Base-by-base conservation (phyloP, 2,888 invertebrate species). In the Nineta flava region DNA sequence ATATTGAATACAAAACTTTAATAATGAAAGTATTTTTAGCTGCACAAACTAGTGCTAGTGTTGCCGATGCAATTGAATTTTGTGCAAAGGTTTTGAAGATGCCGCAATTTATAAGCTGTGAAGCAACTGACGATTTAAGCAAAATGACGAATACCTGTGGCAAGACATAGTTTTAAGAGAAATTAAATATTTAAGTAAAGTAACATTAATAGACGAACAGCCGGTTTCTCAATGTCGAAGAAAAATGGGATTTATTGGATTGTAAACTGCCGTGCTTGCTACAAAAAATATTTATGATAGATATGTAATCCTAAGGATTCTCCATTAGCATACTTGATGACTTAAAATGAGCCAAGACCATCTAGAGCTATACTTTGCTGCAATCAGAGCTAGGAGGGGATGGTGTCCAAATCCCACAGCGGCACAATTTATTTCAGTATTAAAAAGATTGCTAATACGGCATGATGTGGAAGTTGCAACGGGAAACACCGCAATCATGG, bases 41-140 rank as follows among this genome's bases (percentile, higher is more conserved):
- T 10, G 54, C 47, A 4, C 55, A 54, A 51, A 47, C 51, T 1
- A 56, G 54, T 40, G 21, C 12, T 5, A 52, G 53, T 41, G 53
- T 53, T 3, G 52, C 54, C 3, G 52, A 52, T 47, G 50, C 53
- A 16, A 46, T 55, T 1, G 16, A 48, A 9, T 52, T 45, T 49
- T 52, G 50, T 13, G 12, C 21, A n/a, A 9, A 49, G 38, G 26
- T 45, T 21, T 17, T 42, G 2, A 31, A 48, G n/a, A 10, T 47
- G 2, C 9, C 15, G 15, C 15, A 47, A n/a, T 57, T 53, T 19
- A 35, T 52, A 49, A 51, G 50, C 13, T 49, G 51, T 43, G 54
- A 52, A 17, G 54, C 52, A 15, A 59, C 57, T 10, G 49, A 56
- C 9, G 13, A 53, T 56, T 49, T 57, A 32, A 52, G 47, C n/a